Percentiles rank a stretch among this genome's conserved stretches.
phyloP scores from a whole-genome alignment of 92 coral and sea anemone genomes.

The Montipora capitata region DNA sequence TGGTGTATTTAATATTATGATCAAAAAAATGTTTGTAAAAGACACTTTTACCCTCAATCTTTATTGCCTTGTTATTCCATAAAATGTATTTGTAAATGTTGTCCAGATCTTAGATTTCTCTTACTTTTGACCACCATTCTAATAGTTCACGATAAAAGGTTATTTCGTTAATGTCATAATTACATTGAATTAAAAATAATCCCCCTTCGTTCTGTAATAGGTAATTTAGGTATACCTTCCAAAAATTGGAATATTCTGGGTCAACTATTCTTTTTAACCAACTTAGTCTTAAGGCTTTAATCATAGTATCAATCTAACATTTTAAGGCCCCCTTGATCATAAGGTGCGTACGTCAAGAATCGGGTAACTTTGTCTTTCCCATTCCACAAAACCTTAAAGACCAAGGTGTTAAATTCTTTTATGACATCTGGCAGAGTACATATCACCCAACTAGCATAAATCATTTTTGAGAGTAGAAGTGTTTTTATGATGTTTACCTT shows the following conservation, averaged over 20 bases:
- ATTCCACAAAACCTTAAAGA: conserved; percentile 18
- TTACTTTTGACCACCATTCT: neutral
- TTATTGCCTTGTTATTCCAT: neutral
- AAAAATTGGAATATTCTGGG: no score
- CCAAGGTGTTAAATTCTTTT: conserved; percentile 26
- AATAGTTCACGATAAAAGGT: neutral
- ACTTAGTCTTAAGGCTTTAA: neutral
- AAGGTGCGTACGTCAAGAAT: conserved; percentile 6
- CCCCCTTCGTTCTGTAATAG: no score
- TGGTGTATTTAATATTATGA: neutral
- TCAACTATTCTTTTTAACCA: neutral
- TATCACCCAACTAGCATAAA: conserved; percentile 2
- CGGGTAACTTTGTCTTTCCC: conserved; percentile 6
- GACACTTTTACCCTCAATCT: neutral
- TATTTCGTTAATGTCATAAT: no score
- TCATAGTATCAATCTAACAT: no score
- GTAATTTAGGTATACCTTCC: no score
- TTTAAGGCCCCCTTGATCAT: neutral
- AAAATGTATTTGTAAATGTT: neutral
- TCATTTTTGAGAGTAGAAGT: neutral
- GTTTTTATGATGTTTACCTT: no score
- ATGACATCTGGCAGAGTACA: conserved; percentile 14
- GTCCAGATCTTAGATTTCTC: neutral
- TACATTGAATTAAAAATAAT: no score
- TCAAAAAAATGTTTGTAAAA: neutral